Evolutionary conservation across 2,888 invertebrate species (phyloP).

Genomic region (Drosophila tripunctata): DNA sequence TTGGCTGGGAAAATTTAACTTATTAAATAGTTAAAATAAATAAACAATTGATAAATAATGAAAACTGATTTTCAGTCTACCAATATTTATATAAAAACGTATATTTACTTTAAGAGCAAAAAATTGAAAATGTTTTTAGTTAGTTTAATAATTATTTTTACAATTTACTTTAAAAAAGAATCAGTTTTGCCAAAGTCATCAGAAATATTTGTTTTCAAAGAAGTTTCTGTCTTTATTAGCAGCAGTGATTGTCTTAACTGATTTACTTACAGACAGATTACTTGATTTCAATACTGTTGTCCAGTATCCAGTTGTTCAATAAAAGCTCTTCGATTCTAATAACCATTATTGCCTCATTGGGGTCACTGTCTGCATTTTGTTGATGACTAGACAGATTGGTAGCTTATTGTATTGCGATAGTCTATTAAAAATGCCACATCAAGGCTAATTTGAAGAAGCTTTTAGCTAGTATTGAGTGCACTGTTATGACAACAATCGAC

Average conservation of each 20-base stretch:
- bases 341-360: not conserved
- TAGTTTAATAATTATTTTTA: too few relatives aligned
- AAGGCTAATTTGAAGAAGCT: conserved; percentile 16
- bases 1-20: not conserved
- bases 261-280: not conserved
- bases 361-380: not conserved
- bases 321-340: not conserved
- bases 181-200: too few relatives aligned
- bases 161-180: too few relatives aligned
- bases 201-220: too few relatives aligned
- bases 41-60: not conserved
- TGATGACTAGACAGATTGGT: not conserved
- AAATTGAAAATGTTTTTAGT: too few relatives aligned
- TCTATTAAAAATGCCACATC: conserved; percentile 24
- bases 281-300: not conserved
- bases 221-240: too few relatives aligned
- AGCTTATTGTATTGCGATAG: conserved; percentile 18
- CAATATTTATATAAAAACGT: too few relatives aligned
- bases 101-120: too few relatives aligned
- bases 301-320: conserved; percentile 11
- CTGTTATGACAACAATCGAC: conserved; percentile 12
- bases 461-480: conserved; percentile 7
- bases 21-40: not conserved
- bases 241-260: too few relatives aligned
- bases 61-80: too few relatives aligned